A percentile compares a stretch with the other conserved stretches of the same genome.
phyloP scores from a whole-genome alignment of 2,888 invertebrate genomes.

The Trissolcus japonicus region DNA sequence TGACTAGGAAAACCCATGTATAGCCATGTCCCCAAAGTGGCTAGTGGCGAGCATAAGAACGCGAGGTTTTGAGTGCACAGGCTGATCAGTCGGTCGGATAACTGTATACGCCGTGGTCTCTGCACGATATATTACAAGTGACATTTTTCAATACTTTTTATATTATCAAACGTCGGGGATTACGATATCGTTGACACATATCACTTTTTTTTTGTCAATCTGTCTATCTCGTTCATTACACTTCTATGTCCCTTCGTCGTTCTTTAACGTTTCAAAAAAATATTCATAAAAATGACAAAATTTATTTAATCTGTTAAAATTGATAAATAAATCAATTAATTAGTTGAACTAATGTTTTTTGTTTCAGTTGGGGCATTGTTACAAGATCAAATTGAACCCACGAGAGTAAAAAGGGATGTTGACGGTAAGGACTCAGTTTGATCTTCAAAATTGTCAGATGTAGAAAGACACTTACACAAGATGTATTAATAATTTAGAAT shows the following conservation, averaged over 20 bases:
- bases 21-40: constrained; percentile 44
- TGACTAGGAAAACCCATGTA: constrained; percentile 48
- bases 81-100: constrained; percentile 74
- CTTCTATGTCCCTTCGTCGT: too few relatives aligned
- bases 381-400: constrained; percentile 59
- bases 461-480: too few relatives aligned
- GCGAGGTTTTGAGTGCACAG: constrained; percentile 46
- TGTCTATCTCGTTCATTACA: not conserved
- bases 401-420: constrained; percentile 69
- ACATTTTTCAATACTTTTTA: constrained; percentile 42
- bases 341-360: too few relatives aligned
- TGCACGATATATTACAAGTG: constrained; percentile 71
- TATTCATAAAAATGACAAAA: too few relatives aligned
- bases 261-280: too few relatives aligned
- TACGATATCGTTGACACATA: constrained; percentile 17
- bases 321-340: too few relatives aligned
- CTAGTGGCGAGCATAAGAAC: constrained; percentile 36
- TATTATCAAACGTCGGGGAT: constrained; percentile 30
- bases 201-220: constrained; percentile 12
- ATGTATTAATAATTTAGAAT: constrained; percentile 4
- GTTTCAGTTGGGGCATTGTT: constrained; percentile 60
- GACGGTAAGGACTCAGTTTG: constrained; percentile 66
- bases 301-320: too few relatives aligned
- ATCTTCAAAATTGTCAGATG: not conserved
- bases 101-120: constrained; percentile 73